phyloP scores from a whole-genome alignment of 1,140 invertebrate species.

The Telenomus remus region DNA sequence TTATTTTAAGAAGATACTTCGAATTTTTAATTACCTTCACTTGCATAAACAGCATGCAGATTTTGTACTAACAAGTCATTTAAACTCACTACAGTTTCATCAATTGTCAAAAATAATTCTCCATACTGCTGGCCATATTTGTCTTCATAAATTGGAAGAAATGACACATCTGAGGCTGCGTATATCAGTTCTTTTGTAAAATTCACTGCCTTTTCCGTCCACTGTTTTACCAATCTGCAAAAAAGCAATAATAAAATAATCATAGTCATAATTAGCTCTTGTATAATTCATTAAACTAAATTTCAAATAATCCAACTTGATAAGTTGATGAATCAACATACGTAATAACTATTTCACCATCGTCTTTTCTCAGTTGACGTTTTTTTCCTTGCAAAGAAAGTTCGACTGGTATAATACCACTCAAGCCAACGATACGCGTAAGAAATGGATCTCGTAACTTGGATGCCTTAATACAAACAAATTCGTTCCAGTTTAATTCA shows the following conservation, averaged over 20 bases:
- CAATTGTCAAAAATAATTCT: slow-evolving; percentile 63
- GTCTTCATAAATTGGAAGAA: slow-evolving; percentile 53
- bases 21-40: no score
- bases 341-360: slow-evolving; percentile 34
- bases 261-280: background rate
- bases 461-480: slow-evolving; percentile 38
- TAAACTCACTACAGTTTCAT: slow-evolving; percentile 53
- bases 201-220: slow-evolving; percentile 54
- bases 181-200: slow-evolving; percentile 58
- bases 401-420: slow-evolving; percentile 60
- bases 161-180: slow-evolving; percentile 54
- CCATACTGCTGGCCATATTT: slow-evolving; percentile 57
- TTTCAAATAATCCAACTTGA: background rate
- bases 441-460: slow-evolving; percentile 54
- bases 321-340: slow-evolving; percentile 3
- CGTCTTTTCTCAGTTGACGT: slow-evolving; percentile 5
- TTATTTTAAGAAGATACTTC: no score
- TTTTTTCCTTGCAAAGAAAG: slow-evolving; percentile 16
- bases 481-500: slow-evolving; percentile 45
- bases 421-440: slow-evolving; percentile 58
- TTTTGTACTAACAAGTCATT: slow-evolving; percentile 57
- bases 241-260: slow-evolving; percentile 16
- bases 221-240: slow-evolving; percentile 46
- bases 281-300: no score
- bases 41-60: slow-evolving; percentile 57